Evolutionary conservation across 2,888 invertebrate species (phyloP).

Genomic region (Unio delphinus): DNA sequence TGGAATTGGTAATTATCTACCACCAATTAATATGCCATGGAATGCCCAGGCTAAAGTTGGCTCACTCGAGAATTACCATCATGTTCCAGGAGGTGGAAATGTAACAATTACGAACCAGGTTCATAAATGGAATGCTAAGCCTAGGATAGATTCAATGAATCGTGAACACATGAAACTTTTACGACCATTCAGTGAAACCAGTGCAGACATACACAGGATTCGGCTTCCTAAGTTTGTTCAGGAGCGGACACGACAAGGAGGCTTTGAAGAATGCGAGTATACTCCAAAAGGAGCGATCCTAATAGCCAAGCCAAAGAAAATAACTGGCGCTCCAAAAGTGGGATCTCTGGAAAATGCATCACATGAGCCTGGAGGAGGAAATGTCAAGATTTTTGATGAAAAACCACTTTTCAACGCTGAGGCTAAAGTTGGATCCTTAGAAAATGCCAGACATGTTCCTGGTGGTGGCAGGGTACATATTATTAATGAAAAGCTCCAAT

Average conservation of each 20-base stretch:
- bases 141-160: conserved; percentile 47
- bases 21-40: conserved; percentile 9
- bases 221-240: conserved; percentile 24
- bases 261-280: conserved; percentile 30
- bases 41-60: conserved; percentile 41
- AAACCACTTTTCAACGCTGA: conserved; percentile 28
- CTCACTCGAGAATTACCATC: conserved; percentile 46
- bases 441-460: conserved; percentile 49
- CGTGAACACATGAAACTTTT: conserved; percentile 29
- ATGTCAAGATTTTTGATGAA: conserved; percentile 30
- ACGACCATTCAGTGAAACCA: conserved; percentile 20
- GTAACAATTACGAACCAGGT: conserved; percentile 31
- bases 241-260: conserved; percentile 18
- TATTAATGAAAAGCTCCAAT: conserved; percentile 72
- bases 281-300: conserved; percentile 10
- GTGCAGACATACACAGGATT: conserved; percentile 20
- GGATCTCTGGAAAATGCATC: conserved; percentile 23
- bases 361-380: conserved; percentile 27
- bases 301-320: too few relatives aligned
- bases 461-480: conserved; percentile 43
- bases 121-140: conserved; percentile 41
- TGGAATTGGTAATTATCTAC: too few relatives aligned
- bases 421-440: conserved; percentile 54
- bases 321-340: conserved; percentile 32
- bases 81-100: conserved; percentile 47